Evolutionary conservation across 1,140 invertebrate species (phyloP).

Genomic region (Pseudomyrmex concolor): DNA sequence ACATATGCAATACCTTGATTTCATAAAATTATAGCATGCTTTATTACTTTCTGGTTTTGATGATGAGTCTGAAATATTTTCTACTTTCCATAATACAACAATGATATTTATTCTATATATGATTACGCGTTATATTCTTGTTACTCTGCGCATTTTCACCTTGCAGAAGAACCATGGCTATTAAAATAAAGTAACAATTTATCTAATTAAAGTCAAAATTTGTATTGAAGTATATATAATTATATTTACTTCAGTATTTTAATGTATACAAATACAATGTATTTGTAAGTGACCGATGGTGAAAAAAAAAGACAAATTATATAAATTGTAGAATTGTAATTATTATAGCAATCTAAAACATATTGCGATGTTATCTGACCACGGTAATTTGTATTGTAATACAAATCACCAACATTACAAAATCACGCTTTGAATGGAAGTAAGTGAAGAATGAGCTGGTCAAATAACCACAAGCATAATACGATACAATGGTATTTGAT

Average conservation of each 20-base stretch:
- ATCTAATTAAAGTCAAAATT: constrained; percentile 73
- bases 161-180: constrained; percentile 45
- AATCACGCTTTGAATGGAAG: constrained; percentile 64
- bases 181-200: constrained; percentile 67
- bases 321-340: background rate
- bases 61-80: constrained; percentile 52
- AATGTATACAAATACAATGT: constrained; percentile 42
- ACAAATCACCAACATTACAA: constrained; percentile 34
- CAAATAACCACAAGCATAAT: constrained; percentile 58
- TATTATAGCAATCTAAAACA: constrained; percentile 47
- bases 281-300: constrained; percentile 29
- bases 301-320: constrained; percentile 48
- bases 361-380: constrained; percentile 36
- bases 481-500: constrained; percentile 61
- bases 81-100: constrained; percentile 44
- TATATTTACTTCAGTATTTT: constrained; percentile 59
- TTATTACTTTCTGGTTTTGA: constrained; percentile 24
- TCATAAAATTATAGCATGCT: constrained; percentile 36
- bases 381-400: constrained; percentile 28
- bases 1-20: constrained; percentile 24
- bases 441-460: constrained; percentile 57
- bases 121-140: constrained; percentile 26
- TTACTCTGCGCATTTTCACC: background rate
- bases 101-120: constrained; percentile 23
- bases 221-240: constrained; percentile 66